Percentiles rank a stretch among this genome's conserved stretches.
Conservation (phyloP, 2,113 vertebrate genomes). For the Tyto alba region DNA sequence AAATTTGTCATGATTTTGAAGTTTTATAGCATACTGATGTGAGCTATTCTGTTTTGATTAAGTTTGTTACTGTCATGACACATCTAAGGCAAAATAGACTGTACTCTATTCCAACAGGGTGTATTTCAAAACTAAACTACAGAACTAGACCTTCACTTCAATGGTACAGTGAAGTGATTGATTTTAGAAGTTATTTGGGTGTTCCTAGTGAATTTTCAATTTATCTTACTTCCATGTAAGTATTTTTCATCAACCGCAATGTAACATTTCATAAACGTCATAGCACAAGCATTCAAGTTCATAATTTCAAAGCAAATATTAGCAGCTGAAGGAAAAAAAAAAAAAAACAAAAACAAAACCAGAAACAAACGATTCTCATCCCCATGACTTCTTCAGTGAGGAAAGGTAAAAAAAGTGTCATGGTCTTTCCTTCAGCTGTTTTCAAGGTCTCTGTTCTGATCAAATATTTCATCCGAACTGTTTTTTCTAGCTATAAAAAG, state of each 20-base stretch:
- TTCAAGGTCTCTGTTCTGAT: neutral
- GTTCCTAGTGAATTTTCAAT: neutral
- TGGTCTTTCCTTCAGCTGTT: neutral
- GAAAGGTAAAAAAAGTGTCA: neutral
- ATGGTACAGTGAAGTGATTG: neutral
- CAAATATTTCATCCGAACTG: neutral
- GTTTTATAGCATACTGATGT: neutral
- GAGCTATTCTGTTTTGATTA: neutral
- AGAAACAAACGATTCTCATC: neutral
- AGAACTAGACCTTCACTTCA: neutral
- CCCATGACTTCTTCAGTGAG: neutral
- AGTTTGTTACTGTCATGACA: neutral
- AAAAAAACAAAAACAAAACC: accelerated
- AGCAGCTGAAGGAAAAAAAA: neutral
- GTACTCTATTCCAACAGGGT: neutral
- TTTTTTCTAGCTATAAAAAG: neutral
- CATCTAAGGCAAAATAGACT: neutral
- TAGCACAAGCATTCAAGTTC: neutral
- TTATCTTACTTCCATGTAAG: neutral
- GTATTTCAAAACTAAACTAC: neutral
- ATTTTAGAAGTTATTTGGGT: neutral
- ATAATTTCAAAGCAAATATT: neutral
- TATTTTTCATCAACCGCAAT: neutral
- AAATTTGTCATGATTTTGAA: neutral
- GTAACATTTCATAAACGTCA: neutral